phyloP scores from a whole-genome alignment of 2,888 invertebrate genomes.

The Branchellion lobata region DNA sequence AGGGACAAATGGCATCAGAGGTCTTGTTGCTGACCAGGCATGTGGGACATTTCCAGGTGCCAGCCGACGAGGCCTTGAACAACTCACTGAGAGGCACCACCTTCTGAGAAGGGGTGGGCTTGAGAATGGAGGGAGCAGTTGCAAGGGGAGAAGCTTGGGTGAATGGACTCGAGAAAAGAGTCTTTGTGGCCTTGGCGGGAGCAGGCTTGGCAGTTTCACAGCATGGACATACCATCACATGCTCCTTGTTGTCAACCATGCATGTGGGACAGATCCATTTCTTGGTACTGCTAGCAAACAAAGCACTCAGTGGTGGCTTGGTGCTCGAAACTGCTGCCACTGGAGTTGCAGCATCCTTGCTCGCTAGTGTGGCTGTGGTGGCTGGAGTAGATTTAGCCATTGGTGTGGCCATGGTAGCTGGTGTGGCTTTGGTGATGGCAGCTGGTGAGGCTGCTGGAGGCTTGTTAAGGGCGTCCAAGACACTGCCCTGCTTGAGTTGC shows the following conservation, averaged over 20 bases:
- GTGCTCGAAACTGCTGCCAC: not conserved
- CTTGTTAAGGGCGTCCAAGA: slow-evolving; percentile 21
- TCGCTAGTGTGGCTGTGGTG: not conserved
- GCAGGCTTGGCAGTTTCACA: slow-evolving; percentile 31
- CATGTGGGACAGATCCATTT: slow-evolving; percentile 26
- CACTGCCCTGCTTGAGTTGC: slow-evolving; percentile 20
- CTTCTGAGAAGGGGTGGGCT: not conserved
- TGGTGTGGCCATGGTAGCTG: not conserved
- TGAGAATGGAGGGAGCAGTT: not conserved
- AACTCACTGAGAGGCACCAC: slow-evolving; percentile 10
- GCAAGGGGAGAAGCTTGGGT: not conserved
- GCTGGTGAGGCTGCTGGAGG: not conserved
- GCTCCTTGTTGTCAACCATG: slow-evolving; percentile 21
- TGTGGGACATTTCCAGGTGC: slow-evolving; percentile 12
- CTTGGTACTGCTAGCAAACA: slow-evolving; percentile 9
- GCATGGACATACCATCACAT: not conserved
- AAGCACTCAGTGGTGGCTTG: slow-evolving; percentile 5
- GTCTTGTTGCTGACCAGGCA: slow-evolving; percentile 15
- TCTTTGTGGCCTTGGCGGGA: not conserved
- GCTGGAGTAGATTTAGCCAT: not conserved
- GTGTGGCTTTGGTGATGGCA: not conserved
- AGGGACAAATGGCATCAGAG: not conserved
- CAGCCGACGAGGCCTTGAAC: not conserved
- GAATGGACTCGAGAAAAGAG: not conserved
- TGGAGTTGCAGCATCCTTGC: too few species aligned